Evolutionary conservation across 2,797 vertebrate genomes (phyloP).

Genomic region (Phrynocephalus vlangalii): DNA sequence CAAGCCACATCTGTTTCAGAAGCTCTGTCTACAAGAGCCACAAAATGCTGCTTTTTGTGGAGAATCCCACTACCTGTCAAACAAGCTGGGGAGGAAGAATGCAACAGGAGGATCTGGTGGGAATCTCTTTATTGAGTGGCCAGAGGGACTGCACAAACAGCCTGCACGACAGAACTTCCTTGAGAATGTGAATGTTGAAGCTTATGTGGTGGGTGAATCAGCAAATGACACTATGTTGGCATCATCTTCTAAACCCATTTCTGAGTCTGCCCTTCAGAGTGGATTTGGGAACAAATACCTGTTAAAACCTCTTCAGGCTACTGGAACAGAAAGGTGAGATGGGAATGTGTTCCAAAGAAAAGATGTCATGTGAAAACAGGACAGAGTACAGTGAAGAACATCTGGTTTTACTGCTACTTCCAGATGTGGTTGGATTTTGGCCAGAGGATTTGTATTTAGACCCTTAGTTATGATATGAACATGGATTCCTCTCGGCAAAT

Average conservation of each 20-base stretch:
- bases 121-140: conserved; percentile 30
- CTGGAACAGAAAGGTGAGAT: conserved; percentile 84
- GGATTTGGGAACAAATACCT: conserved; percentile 71
- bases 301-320: conserved; percentile 79
- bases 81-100: conserved; percentile 50
- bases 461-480: background rate
- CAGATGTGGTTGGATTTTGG: too few relatives aligned
- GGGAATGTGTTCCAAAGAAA: conserved; percentile 26
- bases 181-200: conserved; percentile 68
- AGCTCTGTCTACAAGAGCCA: conserved; percentile 58
- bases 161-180: conserved; percentile 63
- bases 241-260: conserved; percentile 63
- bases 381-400: too few relatives aligned
- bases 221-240: conserved; percentile 64
- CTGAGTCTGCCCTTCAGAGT: conserved; percentile 59
- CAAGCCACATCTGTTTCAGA: conserved; percentile 59
- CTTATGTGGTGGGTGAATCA: conserved; percentile 58
- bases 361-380: background rate
- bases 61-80: conserved; percentile 63
- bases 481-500: background rate
- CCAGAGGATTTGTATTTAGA: background rate
- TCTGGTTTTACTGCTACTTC: too few relatives aligned
- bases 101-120: conserved; percentile 34
- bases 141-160: conserved; percentile 29
- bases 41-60: conserved; percentile 63